phyloP scores from a whole-genome alignment of 2,113 vertebrate species.

The Tragelaphus scriptus region DNA sequence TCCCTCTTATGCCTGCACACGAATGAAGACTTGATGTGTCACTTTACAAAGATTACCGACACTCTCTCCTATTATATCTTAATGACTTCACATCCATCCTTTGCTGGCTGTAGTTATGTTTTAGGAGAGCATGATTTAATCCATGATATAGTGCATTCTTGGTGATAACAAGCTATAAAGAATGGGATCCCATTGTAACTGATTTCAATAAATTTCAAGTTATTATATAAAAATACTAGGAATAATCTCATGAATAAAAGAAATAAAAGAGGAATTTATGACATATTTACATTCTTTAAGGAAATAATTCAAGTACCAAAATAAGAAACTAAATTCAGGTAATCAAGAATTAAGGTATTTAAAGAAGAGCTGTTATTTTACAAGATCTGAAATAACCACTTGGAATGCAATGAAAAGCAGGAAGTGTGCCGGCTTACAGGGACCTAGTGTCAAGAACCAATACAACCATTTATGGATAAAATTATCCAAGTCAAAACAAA shows the following conservation, averaged over 20 bases:
- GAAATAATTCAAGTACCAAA: constrained; percentile 53
- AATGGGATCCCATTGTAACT: constrained; percentile 12
- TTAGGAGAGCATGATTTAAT: constrained; percentile 10
- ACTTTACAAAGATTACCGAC: not conserved
- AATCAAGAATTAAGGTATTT: constrained; percentile 43
- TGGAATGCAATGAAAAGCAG: not conserved
- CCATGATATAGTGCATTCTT: not conserved
- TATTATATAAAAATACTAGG: constrained; percentile 28
- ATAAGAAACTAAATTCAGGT: constrained; percentile 48
- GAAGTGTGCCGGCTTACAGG: not conserved
- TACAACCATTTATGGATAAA: not conserved
- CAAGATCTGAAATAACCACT: constrained; percentile 43
- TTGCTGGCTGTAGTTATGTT: constrained; percentile 19
- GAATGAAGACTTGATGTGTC: not conserved
- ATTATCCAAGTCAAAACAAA: constrained; percentile 38
- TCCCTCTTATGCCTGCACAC: not conserved
- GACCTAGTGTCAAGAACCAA: not conserved
- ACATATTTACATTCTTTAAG: constrained; percentile 47
- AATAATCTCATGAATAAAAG: constrained; percentile 61
- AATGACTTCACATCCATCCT: not conserved
- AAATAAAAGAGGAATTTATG: constrained; percentile 60
- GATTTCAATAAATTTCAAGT: constrained; percentile 56
- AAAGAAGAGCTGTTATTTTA: constrained; percentile 40
- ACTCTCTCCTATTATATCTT: constrained; percentile 19
- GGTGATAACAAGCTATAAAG: constrained; percentile 44